phyloP scores from a whole-genome alignment of 2,888 invertebrate species.

The Andrena dorsata region DNA sequence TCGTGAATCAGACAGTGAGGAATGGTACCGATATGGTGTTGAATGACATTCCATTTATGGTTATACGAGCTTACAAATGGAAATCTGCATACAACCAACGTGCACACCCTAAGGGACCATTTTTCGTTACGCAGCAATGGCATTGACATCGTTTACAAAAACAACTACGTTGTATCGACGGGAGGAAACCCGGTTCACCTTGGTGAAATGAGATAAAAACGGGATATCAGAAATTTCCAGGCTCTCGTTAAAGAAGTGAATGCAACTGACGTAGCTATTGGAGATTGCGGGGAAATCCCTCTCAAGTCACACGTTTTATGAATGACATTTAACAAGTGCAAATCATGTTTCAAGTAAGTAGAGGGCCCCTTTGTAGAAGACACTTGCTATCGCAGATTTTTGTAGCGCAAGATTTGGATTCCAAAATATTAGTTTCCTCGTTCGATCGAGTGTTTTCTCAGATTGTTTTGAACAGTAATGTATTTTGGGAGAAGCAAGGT shows the following conservation, averaged over 20 bases:
- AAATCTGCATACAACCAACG: neutral
- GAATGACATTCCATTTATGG: neutral
- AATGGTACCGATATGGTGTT: neutral
- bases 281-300: neutral
- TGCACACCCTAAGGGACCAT: neutral
- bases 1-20: neutral
- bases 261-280: neutral
- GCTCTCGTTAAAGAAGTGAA: neutral
- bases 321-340: no score
- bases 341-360: no score
- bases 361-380: no score
- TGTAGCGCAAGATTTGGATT: no score
- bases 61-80: neutral
- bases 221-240: constrained; percentile 33
- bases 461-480: neutral
- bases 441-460: neutral
- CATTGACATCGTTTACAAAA: constrained; percentile 39
- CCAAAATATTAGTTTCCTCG: neutral
- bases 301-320: neutral
- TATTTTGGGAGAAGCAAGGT: neutral
- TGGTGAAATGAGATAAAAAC: neutral
- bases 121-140: constrained; percentile 13
- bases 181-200: constrained; percentile 44
- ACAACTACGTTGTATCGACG: neutral
- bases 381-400: no score